A percentile compares a stretch with the other conserved stretches of the same genome.
Evolutionary conservation across 2,888 invertebrate species (phyloP).

Genomic region (Dynastes maya): DNA sequence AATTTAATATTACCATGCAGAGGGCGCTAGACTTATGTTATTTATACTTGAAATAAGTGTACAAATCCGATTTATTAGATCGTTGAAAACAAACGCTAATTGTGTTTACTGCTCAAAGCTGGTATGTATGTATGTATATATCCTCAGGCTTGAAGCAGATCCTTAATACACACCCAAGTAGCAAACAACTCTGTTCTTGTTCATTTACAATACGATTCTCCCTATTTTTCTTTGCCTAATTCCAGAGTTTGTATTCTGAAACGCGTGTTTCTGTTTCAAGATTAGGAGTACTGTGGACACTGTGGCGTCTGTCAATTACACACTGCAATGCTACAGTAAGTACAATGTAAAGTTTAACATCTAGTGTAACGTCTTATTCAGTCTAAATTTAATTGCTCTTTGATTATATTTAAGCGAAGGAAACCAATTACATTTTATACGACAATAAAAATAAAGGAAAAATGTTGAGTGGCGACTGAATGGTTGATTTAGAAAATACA

Average conservation of each 20-base stretch:
- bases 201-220: conserved; percentile 64
- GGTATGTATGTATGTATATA: conserved; percentile 62
- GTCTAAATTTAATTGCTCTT: not conserved
- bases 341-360: conserved; percentile 4
- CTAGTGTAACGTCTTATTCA: conserved; percentile 2
- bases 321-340: conserved; percentile 13
- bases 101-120: conserved; percentile 66
- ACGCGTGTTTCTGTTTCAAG: conserved; percentile 61
- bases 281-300: conserved; percentile 64
- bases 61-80: conserved; percentile 68
- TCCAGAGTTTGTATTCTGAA: conserved; percentile 67
- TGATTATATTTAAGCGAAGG: not conserved
- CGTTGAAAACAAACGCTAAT: conserved; percentile 68
- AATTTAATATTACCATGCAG: conserved; percentile 7
- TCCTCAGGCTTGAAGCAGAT: conserved; percentile 64
- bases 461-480: no score
- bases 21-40: conserved; percentile 49
- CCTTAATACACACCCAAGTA: conserved; percentile 65
- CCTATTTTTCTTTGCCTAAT: conserved; percentile 67
- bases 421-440: not conserved
- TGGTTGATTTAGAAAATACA: no score
- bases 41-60: conserved; percentile 61
- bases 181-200: conserved; percentile 59
- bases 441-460: not conserved
- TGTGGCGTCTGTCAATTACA: conserved; percentile 58